Base-by-base conservation (phyloP, 2,888 invertebrate genomes). In the Eupithecia insigniata region DNA sequence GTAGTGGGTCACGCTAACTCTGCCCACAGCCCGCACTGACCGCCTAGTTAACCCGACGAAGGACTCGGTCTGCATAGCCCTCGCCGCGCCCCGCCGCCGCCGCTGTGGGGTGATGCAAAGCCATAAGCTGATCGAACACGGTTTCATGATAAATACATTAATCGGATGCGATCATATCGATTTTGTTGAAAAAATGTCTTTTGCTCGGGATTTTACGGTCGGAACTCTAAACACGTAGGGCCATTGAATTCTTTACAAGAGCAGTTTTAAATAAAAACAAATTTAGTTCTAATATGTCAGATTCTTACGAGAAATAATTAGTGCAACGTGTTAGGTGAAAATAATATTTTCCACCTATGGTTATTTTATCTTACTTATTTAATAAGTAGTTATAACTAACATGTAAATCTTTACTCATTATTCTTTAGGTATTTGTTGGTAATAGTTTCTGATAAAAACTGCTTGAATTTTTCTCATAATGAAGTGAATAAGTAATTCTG, bases 71-170 rank as follows among this genome's bases (percentile, higher is more conserved):
- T 1, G 36, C 36, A 5, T 5, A 18, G 43, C 43, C 43, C 18
- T 60, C 16, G 43, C 61, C 62, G 71, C 73, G 66, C 70, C 78
- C n/a, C n/a, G n/a, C n/a, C n/a, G n/a, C n/a, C n/a, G n/a, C n/a
- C n/a, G n/a, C n/a, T n/a, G n/a, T n/a, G n/a, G n/a, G n/a, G n/a
- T n/a, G n/a, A n/a, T 75, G 75, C 78, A 74, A 69, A 73, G 58
- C 75, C 64, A 43, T 81, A 79, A 81, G 81, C 81, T 77, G 79
- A 80, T 79, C 22, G 70, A 72, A 78, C 76, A 78, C 75, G 79
- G 76, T 79, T 76, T 75, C 65, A 77, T 71, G 71, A 77, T 76
- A 67, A 75, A 77, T 73, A 73, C 75, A 72, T 75, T 78, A 76
- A 77, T 79, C 73, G 73, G 73, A 79, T 69, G 79, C 76, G 73